A percentile compares a stretch with the other conserved stretches of the same genome.
Evolutionary conservation across 2,888 invertebrate species (phyloP).

Genomic region (Leptarthrus brevirostris): DNA sequence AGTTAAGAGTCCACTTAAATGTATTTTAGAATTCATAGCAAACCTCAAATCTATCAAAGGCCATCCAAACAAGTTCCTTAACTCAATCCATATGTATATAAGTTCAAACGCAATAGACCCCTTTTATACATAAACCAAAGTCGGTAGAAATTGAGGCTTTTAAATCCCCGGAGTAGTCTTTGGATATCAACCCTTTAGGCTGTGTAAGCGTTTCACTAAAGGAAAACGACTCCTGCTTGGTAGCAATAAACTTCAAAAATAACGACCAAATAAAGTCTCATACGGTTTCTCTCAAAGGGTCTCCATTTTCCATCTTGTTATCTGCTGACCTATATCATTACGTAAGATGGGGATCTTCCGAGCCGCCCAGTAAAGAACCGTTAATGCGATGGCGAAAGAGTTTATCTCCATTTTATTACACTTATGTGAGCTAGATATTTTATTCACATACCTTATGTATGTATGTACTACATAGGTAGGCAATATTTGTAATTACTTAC

Average conservation of each 20-base stretch:
- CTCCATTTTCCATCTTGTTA: not conserved
- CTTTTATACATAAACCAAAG: too few relatives aligned
- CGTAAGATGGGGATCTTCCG: not conserved
- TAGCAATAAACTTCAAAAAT: slow-evolving; percentile 19
- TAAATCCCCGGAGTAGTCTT: too few relatives aligned
- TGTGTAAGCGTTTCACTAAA: not conserved
- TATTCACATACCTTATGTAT: too few relatives aligned
- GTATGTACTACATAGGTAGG: too few relatives aligned
- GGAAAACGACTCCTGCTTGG: not conserved
- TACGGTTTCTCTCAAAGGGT: not conserved
- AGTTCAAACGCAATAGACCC: too few relatives aligned
- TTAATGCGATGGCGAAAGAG: not conserved
- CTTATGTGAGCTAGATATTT: not conserved
- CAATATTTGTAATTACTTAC: slow-evolving; percentile 66
- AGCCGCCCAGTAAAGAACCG: not conserved
- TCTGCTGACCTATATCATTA: slow-evolving; percentile 27
- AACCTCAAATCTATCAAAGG: too few relatives aligned
- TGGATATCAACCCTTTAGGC: not conserved
- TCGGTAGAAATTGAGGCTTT: too few relatives aligned
- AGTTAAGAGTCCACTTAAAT: too few relatives aligned
- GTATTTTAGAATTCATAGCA: too few relatives aligned
- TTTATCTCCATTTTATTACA: slow-evolving; percentile 7
- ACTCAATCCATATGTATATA: too few relatives aligned
- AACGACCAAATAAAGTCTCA: not conserved
- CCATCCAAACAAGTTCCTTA: too few relatives aligned